These are phyloP conservation scores for Volucella inanis DNA, from an alignment of 2,888 invertebrate species.

Conservation along the genomic window DNA sequence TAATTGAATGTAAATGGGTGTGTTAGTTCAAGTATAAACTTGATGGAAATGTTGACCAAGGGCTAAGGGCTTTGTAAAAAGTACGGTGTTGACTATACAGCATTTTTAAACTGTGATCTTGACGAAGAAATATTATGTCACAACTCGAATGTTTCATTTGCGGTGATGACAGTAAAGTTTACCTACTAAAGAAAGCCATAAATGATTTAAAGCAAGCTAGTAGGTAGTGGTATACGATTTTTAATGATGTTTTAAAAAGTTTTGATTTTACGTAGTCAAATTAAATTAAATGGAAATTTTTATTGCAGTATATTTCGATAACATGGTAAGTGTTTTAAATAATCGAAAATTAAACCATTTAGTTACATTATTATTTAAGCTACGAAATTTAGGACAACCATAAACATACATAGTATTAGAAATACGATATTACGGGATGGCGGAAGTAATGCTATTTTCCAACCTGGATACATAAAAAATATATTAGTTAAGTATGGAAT, in stretches of 20 bases:
- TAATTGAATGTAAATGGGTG: too few relatives aligned
- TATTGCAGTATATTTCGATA: constrained; percentile 48
- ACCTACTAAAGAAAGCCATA: constrained; percentile 37
- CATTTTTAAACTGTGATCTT: too few relatives aligned
- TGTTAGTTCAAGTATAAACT: too few relatives aligned
- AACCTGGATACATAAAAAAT: constrained; percentile 40
- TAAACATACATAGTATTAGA: constrained; percentile 22
- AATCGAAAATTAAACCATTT: constrained; percentile 15
- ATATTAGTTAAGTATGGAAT: constrained; percentile 38
- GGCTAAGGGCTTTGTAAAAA: too few relatives aligned
- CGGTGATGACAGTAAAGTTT: too few relatives aligned
- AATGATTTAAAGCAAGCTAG: constrained; percentile 49
- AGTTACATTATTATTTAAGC: constrained; percentile 34
- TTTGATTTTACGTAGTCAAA: constrained; percentile 33
- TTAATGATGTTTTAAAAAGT: constrained; percentile 20
- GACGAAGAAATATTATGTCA: too few relatives aligned
- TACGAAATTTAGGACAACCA: constrained; percentile 28
- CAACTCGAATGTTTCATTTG: too few relatives aligned
- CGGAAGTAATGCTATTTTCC: constrained; percentile 34
- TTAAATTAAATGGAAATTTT: constrained; percentile 43
- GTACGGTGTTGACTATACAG: too few relatives aligned
- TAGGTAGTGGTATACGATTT: too few relatives aligned
- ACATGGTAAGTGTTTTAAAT: constrained; percentile 36
- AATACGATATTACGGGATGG: constrained; percentile 8
- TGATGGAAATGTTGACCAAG: too few relatives aligned